Evolutionary conservation across 2,113 vertebrate species (phyloP), one percentile per base, ranked within the genome.

Genomic region (Misgurnus mizolepis): DNA sequence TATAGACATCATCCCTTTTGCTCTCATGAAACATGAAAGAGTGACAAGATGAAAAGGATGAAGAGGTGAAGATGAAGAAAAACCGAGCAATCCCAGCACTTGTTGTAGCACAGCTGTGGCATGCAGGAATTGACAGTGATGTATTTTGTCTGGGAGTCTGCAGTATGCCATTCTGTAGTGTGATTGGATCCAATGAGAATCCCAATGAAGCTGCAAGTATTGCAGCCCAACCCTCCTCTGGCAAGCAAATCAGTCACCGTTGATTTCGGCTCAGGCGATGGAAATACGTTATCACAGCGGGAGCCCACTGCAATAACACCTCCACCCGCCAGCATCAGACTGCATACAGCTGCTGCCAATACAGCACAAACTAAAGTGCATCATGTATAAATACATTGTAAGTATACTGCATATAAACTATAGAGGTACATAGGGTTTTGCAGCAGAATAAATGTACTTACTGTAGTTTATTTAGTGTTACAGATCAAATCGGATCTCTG

Each of bases 171-270:
- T 83, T 80, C 82, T 83, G 85, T 87, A 72, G 83, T 74, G 79
- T 87, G 86, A 88, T 85, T 85, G 85, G 83, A 88, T 87, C 80
- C 85, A 85, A 81, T 9, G 81, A 87, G 86, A 90, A 88, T 91
- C 81, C 82, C 83, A 86, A 89, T 88, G 82, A 90, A 87, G 83
- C 83, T 84, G 64, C 60, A 41, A 69, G 76, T 66, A 18, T 47
- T 55, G 50, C 55, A 73, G 64, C 11, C 14, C 12, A 62, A 41
- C 55, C 7, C 82, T 86, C 70, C 70, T 53, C 41, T 22, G 41
- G 66, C 18, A 12, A 53, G 34, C 27, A 71, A 40, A 55, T 71
- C 49, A 71, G 49, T 71, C 68, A 34, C 68, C 40, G 49, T 71
- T 71, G 68, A 71, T 71, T 71, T 71, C 1, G 5, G 49, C 12